phyloP scores from a whole-genome alignment of 2,888 invertebrate genomes.

The Aleiodes alternator region DNA sequence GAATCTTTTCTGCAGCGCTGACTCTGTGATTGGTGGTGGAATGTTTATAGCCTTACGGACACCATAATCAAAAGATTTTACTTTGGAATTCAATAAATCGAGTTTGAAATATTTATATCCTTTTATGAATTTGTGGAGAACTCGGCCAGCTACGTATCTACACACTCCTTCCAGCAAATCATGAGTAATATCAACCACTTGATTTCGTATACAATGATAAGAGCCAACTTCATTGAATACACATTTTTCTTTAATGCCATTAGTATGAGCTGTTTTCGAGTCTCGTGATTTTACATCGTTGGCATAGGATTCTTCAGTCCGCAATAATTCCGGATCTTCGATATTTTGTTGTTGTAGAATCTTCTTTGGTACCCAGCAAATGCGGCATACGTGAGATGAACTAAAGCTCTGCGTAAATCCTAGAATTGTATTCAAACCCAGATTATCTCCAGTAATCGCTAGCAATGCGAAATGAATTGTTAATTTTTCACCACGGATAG shows the following conservation, averaged over 20 bases:
- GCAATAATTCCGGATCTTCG: conserved; percentile 6
- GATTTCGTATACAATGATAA: conserved; percentile 47
- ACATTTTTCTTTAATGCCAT: conserved; percentile 49
- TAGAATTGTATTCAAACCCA: conserved; percentile 43
- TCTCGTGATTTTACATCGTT: background rate
- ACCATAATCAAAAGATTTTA: conserved; percentile 46
- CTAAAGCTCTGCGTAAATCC: conserved; percentile 43
- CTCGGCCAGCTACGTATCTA: conserved; percentile 43
- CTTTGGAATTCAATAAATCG: conserved; percentile 47
- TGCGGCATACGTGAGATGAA: conserved; percentile 42
- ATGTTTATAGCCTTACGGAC: conserved; percentile 32
- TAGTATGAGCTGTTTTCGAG: background rate
- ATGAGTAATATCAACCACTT: conserved; percentile 47
- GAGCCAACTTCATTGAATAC: conserved; percentile 47
- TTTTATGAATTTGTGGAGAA: conserved; percentile 47
- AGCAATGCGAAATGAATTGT: conserved; percentile 40
- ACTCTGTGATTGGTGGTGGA: conserved; percentile 40
- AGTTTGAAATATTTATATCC: conserved; percentile 38
- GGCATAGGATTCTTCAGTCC: background rate
- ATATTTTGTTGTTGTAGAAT: background rate
- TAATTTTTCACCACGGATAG: too few species aligned
- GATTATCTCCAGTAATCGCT: conserved; percentile 46
- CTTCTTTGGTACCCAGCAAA: conserved; percentile 45
- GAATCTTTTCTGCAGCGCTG: conserved; percentile 32
- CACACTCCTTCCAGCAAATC: conserved; percentile 50